Evolutionary conservation across 2,888 invertebrate genomes (phyloP).

Genomic region (Pammene aurita): DNA sequence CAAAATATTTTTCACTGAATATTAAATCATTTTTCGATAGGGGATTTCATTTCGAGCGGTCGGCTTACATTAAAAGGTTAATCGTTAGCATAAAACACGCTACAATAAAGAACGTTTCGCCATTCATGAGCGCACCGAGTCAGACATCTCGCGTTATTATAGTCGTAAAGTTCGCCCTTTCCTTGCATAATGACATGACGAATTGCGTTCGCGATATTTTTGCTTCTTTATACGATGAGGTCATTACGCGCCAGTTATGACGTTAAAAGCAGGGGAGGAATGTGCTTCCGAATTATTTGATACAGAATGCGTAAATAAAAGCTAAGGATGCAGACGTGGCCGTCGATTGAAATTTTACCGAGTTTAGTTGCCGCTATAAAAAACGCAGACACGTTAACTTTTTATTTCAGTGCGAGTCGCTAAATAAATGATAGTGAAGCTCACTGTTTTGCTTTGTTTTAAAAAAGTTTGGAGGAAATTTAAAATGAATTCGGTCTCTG

Average conservation of each 20-base stretch:
- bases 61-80: slow-evolving; percentile 80
- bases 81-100: slow-evolving; percentile 81
- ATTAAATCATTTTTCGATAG: slow-evolving; percentile 50
- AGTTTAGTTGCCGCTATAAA: slow-evolving; percentile 53
- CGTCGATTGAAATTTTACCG: slow-evolving; percentile 46
- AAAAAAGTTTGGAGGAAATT: slow-evolving; percentile 66
- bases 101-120: slow-evolving; percentile 79
- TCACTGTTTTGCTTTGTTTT: slow-evolving; percentile 56
- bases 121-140: slow-evolving; percentile 76
- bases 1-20: slow-evolving; percentile 46
- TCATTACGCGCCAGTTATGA: slow-evolving; percentile 73
- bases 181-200: slow-evolving; percentile 83
- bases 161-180: slow-evolving; percentile 82
- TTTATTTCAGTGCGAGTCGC: slow-evolving; percentile 50
- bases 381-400: slow-evolving; percentile 52
- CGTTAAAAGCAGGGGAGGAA: slow-evolving; percentile 57
- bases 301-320: slow-evolving; percentile 45
- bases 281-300: slow-evolving; percentile 55
- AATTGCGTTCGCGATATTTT: slow-evolving; percentile 81
- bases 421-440: slow-evolving; percentile 57
- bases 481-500: slow-evolving; percentile 74
- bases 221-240: slow-evolving; percentile 77
- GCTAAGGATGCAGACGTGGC: slow-evolving; percentile 42
- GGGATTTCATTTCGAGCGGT: slow-evolving; percentile 64
- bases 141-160: slow-evolving; percentile 82